Conservation (phyloP, 2,888 invertebrate genomes). For the Drosophila tripunctata region DNA sequence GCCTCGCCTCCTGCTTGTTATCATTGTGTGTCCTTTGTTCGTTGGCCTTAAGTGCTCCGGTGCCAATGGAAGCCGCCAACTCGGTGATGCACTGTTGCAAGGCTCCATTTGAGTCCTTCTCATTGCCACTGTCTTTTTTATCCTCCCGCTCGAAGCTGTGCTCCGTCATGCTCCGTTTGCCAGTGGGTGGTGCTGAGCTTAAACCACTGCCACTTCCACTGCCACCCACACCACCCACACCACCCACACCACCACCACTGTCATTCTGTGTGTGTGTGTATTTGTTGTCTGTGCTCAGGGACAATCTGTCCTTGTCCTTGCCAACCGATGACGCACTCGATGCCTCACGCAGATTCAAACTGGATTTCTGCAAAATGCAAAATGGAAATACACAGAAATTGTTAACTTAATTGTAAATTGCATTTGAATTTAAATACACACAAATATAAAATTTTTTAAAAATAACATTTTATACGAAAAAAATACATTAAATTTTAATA, state of each 20-base stretch:
- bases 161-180: conserved; percentile 62
- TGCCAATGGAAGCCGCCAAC: conserved; percentile 85
- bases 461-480: no score
- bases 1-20: conserved; percentile 17
- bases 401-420: no score
- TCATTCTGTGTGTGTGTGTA: conserved; percentile 68
- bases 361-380: conserved; percentile 72
- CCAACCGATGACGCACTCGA: conserved; percentile 45
- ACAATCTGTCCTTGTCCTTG: conserved; percentile 79
- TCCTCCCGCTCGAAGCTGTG: conserved; percentile 77
- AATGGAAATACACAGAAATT: no score
- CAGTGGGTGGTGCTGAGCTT: conserved; percentile 70
- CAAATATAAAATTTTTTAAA: no score
- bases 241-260: conserved; percentile 41
- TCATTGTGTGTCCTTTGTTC: conserved; percentile 39
- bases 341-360: conserved; percentile 80
- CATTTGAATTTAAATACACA: neutral
- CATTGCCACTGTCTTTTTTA: conserved; percentile 82
- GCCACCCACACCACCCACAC: conserved; percentile 39
- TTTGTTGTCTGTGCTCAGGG: conserved; percentile 82
- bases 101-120: conserved; percentile 83
- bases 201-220: conserved; percentile 47
- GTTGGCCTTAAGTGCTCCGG: conserved; percentile 44
- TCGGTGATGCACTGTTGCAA: conserved; percentile 89
- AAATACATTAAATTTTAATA: no score